Percentiles rank a stretch among this genome's conserved stretches.
phyloP scores from a whole-genome alignment of 2,113 vertebrate species.

The Anhinga rufa region DNA sequence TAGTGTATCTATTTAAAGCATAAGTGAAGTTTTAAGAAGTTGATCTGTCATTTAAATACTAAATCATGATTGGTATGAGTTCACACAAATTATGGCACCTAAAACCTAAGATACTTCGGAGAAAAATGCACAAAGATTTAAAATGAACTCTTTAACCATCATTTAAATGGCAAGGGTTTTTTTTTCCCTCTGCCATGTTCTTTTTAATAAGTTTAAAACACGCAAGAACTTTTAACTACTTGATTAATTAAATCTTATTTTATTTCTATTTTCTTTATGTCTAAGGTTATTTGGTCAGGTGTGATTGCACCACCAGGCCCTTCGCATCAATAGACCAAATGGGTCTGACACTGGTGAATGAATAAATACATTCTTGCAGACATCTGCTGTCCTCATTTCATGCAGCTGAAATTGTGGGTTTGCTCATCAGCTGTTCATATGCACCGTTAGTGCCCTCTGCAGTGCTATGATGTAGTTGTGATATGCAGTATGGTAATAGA shows the following conservation, averaged over 20 bases:
- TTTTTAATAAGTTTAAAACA: neutral
- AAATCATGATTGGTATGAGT: neutral
- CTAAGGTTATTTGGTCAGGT: neutral
- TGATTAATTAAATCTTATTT: neutral
- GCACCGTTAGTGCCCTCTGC: conserved; percentile 68
- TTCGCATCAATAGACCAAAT: neutral
- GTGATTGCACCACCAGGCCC: neutral
- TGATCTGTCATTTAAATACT: neutral
- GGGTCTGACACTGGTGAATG: neutral
- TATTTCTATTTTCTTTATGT: neutral
- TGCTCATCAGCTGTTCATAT: neutral
- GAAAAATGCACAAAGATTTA: neutral
- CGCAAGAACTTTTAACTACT: neutral
- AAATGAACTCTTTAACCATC: neutral
- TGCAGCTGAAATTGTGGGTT: neutral
- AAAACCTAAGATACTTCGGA: neutral
- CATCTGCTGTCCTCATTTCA: neutral
- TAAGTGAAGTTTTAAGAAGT: neutral
- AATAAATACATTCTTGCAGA: neutral
- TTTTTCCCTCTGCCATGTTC: too few species aligned
- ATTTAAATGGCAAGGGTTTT: neutral
- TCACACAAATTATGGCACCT: neutral
- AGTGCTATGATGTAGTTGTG: neutral
- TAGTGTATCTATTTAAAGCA: neutral
- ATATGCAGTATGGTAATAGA: neutral